Evolutionary conservation across 2,888 invertebrate genomes (phyloP).

Genomic region (Thyatira batis): DNA sequence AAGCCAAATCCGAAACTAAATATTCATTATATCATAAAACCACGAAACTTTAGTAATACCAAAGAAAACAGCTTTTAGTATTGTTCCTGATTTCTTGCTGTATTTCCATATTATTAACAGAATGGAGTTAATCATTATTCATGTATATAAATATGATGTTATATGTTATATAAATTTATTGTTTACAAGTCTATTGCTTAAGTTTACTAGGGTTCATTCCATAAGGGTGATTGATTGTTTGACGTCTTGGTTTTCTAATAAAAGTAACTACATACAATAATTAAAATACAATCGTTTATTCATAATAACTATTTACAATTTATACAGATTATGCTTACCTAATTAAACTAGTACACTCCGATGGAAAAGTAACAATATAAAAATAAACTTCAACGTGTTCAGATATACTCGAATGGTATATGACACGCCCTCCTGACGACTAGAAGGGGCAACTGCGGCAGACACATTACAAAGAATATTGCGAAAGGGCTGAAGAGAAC

Average conservation of each 20-base stretch:
- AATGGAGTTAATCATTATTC: no score
- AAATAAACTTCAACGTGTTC: slow-evolving; percentile 46
- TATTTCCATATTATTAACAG: no score
- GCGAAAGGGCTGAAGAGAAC: slow-evolving; percentile 86
- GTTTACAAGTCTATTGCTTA: no score
- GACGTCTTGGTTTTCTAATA: background rate
- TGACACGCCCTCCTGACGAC: slow-evolving; percentile 85
- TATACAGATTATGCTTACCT: slow-evolving; percentile 34
- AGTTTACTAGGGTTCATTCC: no score
- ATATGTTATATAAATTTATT: no score
- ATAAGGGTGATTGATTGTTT: background rate
- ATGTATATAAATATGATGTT: no score
- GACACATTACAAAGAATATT: slow-evolving; percentile 84
- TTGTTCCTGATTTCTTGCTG: no score
- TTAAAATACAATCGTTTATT: slow-evolving; percentile 31
- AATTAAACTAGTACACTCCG: slow-evolving; percentile 15
- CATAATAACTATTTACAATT: slow-evolving; percentile 47
- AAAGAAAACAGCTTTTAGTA: no score
- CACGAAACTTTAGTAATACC: no score
- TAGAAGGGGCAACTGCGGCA: slow-evolving; percentile 87
- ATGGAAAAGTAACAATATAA: background rate
- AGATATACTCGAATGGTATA: slow-evolving; percentile 86
- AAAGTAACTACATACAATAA: background rate
- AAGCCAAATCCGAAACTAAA: no score
- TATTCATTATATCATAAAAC: no score